phyloP scores from a whole-genome alignment of 23 tunicate genomes.

The Ciona savignyi region DNA sequence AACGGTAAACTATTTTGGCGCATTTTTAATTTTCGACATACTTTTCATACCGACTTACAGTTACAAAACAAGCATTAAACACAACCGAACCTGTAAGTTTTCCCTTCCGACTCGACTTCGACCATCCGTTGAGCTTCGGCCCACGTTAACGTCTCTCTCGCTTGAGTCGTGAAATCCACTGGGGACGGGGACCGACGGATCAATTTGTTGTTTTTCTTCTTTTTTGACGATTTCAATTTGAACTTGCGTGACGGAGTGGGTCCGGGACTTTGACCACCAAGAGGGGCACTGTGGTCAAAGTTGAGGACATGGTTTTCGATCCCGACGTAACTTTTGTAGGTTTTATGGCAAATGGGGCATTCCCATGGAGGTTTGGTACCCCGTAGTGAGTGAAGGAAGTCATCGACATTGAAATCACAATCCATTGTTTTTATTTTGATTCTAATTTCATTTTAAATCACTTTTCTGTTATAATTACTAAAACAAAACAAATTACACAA shows the following conservation, averaged over 20 bases:
- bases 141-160: constrained; percentile 75
- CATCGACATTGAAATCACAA: constrained; percentile 25
- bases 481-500: no score
- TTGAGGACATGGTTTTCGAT: constrained; percentile 64
- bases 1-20: no score
- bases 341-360: constrained; percentile 70
- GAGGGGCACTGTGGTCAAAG: constrained; percentile 43
- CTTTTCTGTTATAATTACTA: no score
- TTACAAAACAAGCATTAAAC: no score
- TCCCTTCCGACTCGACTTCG: constrained; percentile 79
- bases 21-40: no score
- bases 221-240: constrained; percentile 39
- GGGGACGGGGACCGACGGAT: constrained; percentile 60
- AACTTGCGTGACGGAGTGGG: constrained; percentile 19
- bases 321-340: constrained; percentile 55
- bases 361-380: constrained; percentile 78
- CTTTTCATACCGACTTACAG: no score
- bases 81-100: constrained; percentile 70
- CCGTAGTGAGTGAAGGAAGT: constrained; percentile 31
- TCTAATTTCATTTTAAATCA: no score
- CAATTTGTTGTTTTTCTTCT: constrained; percentile 41
- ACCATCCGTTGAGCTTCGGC: constrained; percentile 97
- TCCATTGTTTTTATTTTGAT: no score
- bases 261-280: constrained; percentile 32
- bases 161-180: constrained; percentile 42